Base-by-base conservation (phyloP, 2,888 invertebrate species). In the Agelastica alni region DNA sequence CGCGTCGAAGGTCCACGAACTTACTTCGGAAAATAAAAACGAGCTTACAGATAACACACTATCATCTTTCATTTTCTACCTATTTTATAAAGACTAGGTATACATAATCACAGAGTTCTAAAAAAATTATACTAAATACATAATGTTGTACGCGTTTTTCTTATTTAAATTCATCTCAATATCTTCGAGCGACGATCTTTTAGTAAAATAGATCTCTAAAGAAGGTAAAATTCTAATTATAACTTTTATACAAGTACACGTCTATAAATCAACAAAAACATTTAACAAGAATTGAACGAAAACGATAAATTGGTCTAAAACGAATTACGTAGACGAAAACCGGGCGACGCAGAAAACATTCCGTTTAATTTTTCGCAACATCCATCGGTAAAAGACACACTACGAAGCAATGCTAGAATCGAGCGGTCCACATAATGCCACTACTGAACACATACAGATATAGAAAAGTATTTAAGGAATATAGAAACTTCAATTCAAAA, bases 21-120 rank as follows among this genome's bases (percentile, higher is more conserved):
- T 9, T 9, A 26, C 9, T 26, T 26, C 9, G 9, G 26, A 36
- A 36, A 36, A 39, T n/a, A 39, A 36, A 39, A 39, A 31, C 48
- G 48, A 48, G 60, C 69, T 66, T 70, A 72, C 68, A 71, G 66
- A 70, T 71, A 72, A 71, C 69, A 70, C 69, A 72, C 59, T 51
- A 43, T 43, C 3, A 22, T 26, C 36, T 48, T 31, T 48, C 43
- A 36, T 62, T 58, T 63, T 64, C 64, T 69, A 67, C 63, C 70
- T 70, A 69, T 68, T n/a, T n/a, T 39, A 67, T 67, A 72, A 70
- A 70, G 61, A 70, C 69, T 73, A 73, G 64, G 68, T 70, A 70
- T 70, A 73, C 70, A 72, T 73, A 75, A 76, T 75, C 76, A 75
- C 76, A 76, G 75, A 70, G 73, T 69, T 65, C 65, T 67, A 66